Percentiles rank a stretch among this genome's conserved stretches.
Conservation (phyloP, 2,888 invertebrate genomes). For the Apodemia duryi region DNA sequence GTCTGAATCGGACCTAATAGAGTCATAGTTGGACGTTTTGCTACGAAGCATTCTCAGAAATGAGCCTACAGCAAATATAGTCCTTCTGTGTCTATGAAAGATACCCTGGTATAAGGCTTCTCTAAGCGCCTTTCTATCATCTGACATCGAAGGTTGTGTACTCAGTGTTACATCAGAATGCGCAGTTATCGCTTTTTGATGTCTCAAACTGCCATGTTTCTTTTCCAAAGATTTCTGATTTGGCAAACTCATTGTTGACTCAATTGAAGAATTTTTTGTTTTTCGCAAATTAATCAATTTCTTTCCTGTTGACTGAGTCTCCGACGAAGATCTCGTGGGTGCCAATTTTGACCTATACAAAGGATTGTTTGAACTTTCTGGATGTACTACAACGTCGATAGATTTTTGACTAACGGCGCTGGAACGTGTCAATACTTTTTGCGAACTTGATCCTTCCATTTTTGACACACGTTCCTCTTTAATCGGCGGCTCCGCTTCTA, state of each 20-base stretch:
- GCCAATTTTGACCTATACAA: constrained; percentile 70
- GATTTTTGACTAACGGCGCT: constrained; percentile 82
- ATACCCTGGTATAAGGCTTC: constrained; percentile 88
- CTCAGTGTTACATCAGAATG: constrained; percentile 79
- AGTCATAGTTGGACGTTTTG: constrained; percentile 87
- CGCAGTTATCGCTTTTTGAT: constrained; percentile 80
- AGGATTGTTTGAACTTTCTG: constrained; percentile 67
- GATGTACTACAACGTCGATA: constrained; percentile 77
- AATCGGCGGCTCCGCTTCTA: constrained; percentile 65
- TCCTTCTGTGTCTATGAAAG: constrained; percentile 86
- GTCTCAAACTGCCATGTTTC: constrained; percentile 76
- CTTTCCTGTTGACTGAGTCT: constrained; percentile 61
- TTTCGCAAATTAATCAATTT: constrained; percentile 66
- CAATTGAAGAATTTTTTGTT: constrained; percentile 74
- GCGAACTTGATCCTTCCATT: constrained; percentile 63
- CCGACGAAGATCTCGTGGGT: constrained; percentile 68
- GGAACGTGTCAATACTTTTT: constrained; percentile 76
- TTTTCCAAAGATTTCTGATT: constrained; percentile 76
- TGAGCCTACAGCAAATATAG: constrained; percentile 87
- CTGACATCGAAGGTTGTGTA: constrained; percentile 68
- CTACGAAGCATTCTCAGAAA: constrained; percentile 86
- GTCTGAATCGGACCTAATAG: constrained; percentile 82
- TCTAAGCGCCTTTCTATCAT: constrained; percentile 84
- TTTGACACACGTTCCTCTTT: constrained; percentile 59
- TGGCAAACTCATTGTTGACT: constrained; percentile 74